Percentiles rank a stretch among this genome's conserved stretches.
These are phyloP conservation scores for Dasyprocta punctata DNA, from an alignment of 2,113 vertebrate genomes.

Conservation along the genomic window DNA sequence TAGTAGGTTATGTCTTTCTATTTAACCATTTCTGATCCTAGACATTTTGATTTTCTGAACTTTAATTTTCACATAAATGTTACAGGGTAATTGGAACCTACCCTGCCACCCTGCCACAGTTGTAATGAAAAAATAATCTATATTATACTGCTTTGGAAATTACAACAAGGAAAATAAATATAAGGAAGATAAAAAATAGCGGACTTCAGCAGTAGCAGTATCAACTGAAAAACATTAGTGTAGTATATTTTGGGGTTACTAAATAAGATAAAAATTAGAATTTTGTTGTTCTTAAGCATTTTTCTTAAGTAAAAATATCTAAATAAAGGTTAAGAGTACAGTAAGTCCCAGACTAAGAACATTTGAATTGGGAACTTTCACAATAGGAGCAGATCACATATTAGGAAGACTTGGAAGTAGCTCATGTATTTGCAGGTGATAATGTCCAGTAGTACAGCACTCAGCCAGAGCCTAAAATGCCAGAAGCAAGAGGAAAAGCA, in stretches of 20 bases:
- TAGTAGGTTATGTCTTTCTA: not conserved
- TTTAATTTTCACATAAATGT: slow-evolving; percentile 27
- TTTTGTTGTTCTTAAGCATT: not conserved
- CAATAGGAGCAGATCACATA: not conserved
- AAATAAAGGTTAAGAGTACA: slow-evolving; percentile 2
- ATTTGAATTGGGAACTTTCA: not conserved
- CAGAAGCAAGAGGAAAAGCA: not conserved
- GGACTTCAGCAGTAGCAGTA: not conserved
- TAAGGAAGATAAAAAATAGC: not conserved
- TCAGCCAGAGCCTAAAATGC: too few species aligned
- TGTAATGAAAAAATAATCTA: not conserved
- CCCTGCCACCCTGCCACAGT: not conserved
- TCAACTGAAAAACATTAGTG: not conserved
- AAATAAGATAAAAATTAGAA: slow-evolving; percentile 6
- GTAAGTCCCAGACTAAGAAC: not conserved
- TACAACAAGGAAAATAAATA: not conserved
- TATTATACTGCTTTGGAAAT: not conserved
- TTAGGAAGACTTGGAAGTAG: not conserved
- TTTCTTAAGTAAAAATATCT: slow-evolving; percentile 29
- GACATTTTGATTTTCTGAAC: not conserved
- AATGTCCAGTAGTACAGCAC: not conserved
- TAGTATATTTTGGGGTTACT: not conserved
- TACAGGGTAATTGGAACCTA: not conserved
- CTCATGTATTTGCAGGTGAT: not conserved
- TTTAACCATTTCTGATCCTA: not conserved